Evolutionary conservation across 2,888 invertebrate species (phyloP).

Genomic region (Poecilobothrus nobilitatus): DNA sequence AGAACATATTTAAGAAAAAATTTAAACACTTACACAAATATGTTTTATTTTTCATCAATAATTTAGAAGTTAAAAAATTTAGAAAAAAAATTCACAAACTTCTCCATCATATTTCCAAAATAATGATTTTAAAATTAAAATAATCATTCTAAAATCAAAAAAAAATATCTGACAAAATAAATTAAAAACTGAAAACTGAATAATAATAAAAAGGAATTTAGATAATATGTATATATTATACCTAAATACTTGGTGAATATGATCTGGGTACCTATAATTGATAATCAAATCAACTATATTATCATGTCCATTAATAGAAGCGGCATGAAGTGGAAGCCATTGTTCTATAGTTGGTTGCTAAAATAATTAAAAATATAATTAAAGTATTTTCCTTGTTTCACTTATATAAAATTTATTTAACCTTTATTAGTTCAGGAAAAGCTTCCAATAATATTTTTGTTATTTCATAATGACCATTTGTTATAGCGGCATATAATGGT

Average conservation of each 20-base stretch:
- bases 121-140: too few species aligned
- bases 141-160: too few species aligned
- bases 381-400: conserved; percentile 15
- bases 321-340: conserved; percentile 89
- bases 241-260: conserved; percentile 55
- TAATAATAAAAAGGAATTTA: too few species aligned
- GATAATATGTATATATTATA: conserved; percentile 26
- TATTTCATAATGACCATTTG: conserved; percentile 73
- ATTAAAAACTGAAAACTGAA: too few species aligned
- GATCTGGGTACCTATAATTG: conserved; percentile 70
- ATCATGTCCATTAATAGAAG: conserved; percentile 80
- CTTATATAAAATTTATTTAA: conserved; percentile 26
- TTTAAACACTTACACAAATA: too few species aligned
- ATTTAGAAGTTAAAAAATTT: too few species aligned
- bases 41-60: too few species aligned
- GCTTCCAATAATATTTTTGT: conserved; percentile 64
- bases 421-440: conserved; percentile 77
- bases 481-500: conserved; percentile 83
- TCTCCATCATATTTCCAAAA: too few species aligned
- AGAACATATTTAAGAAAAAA: too few species aligned
- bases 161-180: too few species aligned
- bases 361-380: conserved; percentile 21
- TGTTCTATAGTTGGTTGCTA: conserved; percentile 82
- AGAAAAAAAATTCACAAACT: too few species aligned
- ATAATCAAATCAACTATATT: conserved; percentile 69